Percentiles rank a stretch among this genome's conserved stretches.
These are phyloP conservation scores for Spialia ferax DNA, from an alignment of 2,888 invertebrate species.

Conservation along the genomic window DNA sequence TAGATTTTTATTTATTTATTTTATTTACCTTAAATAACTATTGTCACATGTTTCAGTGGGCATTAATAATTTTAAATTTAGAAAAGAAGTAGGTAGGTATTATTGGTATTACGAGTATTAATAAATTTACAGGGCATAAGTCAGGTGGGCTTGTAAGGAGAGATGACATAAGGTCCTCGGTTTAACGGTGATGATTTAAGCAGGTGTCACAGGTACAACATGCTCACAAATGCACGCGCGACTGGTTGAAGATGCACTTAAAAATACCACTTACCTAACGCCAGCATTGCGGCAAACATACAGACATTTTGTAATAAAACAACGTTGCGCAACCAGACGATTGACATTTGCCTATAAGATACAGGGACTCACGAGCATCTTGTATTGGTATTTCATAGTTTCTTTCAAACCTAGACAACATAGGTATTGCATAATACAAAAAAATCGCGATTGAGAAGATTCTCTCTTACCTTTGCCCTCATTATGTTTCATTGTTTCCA, in stretches of 20 bases:
- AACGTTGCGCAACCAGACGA: conserved; percentile 71
- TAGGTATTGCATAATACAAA: conserved; percentile 39
- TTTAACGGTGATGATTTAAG: conserved; percentile 3
- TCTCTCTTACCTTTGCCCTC: conserved; percentile 38
- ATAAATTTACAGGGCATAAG: background rate
- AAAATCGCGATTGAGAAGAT: conserved; percentile 26
- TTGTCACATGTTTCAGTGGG: no score
- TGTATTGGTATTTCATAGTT: conserved; percentile 47
- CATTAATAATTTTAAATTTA: no score
- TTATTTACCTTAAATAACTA: no score
- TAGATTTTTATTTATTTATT: no score
- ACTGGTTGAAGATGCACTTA: conserved; percentile 58
- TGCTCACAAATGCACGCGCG: conserved; percentile 21
- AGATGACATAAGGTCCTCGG: background rate
- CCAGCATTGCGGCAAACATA: conserved; percentile 59
- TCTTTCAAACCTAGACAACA: conserved; percentile 42
- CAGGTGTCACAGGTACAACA: conserved; percentile 11
- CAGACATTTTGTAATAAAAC: conserved; percentile 75
- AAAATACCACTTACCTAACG: conserved; percentile 66
- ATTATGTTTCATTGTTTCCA: conserved; percentile 45
- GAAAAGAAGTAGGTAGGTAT: no score
- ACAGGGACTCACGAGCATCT: conserved; percentile 56
- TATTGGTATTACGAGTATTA: no score
- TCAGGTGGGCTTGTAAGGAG: background rate
- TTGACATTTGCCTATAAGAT: conserved; percentile 77